Evolutionary conservation across 2,797 vertebrate species (phyloP).

Genomic region (Falco berigora): DNA sequence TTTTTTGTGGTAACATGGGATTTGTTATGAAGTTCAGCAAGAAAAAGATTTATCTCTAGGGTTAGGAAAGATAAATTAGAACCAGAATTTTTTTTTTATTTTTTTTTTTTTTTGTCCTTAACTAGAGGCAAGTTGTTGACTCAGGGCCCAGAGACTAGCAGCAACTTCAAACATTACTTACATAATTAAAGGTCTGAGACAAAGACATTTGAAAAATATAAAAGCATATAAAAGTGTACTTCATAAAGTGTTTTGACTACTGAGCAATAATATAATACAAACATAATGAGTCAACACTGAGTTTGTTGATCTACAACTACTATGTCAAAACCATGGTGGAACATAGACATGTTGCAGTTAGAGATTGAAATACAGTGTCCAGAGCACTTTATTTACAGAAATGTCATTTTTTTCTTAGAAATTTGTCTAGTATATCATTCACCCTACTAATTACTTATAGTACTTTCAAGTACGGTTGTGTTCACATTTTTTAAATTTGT

Average conservation of each 20-base stretch:
- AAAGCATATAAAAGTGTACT: not conserved
- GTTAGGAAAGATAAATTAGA: not conserved
- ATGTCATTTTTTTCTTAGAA: not conserved
- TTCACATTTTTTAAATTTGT: not conserved
- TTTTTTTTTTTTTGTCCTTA: not conserved
- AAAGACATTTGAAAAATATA: not conserved
- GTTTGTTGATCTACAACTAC: not conserved
- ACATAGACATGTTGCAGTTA: not conserved
- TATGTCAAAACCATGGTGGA: not conserved
- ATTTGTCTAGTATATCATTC: not conserved
- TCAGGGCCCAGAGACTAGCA: slow-evolving; percentile 1
- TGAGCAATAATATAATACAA: not conserved
- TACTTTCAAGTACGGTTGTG: not conserved
- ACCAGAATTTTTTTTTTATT: not conserved
- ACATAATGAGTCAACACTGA: not conserved
- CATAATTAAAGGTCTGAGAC: not conserved
- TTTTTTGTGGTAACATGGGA: slow-evolving; percentile 1
- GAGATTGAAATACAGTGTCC: not conserved
- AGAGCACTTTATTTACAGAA: not conserved
- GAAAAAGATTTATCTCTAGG: not conserved
- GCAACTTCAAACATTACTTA: slow-evolving; percentile 13
- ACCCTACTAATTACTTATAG: not conserved
- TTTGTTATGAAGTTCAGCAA: not conserved
- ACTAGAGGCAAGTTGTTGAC: not conserved
- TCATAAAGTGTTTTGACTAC: not conserved